Conservation (phyloP, 2,113 vertebrate genomes). For the Dermatemys mawii region DNA sequence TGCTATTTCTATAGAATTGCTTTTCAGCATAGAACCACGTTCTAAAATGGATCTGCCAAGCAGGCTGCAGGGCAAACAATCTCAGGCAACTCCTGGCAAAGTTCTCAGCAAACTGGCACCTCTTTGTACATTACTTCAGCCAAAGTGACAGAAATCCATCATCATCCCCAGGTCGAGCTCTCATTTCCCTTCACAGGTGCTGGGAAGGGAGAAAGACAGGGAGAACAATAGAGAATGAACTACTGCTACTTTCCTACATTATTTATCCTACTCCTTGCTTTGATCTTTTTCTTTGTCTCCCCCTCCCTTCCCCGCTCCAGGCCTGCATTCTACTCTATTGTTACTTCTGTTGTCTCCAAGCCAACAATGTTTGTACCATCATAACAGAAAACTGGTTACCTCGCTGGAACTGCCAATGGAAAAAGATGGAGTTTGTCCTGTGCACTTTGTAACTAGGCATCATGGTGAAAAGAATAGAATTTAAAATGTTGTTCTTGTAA, state of each 20-base stretch:
- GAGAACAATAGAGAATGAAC: neutral
- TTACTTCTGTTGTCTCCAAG: neutral
- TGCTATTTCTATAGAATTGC: neutral
- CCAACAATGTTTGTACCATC: neutral
- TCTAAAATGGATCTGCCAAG: neutral
- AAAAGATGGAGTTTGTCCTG: neutral
- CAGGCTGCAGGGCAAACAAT: neutral
- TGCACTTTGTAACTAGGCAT: neutral
- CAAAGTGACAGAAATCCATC: neutral
- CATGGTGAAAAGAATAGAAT: neutral
- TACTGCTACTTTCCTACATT: neutral
- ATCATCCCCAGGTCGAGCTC: neutral
- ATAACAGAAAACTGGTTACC: neutral
- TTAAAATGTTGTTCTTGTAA: neutral
- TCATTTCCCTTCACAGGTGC: neutral
- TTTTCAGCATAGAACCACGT: no score
- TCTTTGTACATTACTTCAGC: neutral
- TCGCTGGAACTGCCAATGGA: neutral
- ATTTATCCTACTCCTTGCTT: neutral
- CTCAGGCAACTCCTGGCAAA: accelerated
- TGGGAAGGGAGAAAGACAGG: neutral
- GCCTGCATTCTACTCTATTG: accelerated
- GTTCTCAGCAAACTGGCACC: neutral
- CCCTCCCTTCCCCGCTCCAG: neutral
- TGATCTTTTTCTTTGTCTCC: neutral